Evolutionary conservation across 2,113 vertebrate species (phyloP).

Genomic region (Maccullochella peelii): DNA sequence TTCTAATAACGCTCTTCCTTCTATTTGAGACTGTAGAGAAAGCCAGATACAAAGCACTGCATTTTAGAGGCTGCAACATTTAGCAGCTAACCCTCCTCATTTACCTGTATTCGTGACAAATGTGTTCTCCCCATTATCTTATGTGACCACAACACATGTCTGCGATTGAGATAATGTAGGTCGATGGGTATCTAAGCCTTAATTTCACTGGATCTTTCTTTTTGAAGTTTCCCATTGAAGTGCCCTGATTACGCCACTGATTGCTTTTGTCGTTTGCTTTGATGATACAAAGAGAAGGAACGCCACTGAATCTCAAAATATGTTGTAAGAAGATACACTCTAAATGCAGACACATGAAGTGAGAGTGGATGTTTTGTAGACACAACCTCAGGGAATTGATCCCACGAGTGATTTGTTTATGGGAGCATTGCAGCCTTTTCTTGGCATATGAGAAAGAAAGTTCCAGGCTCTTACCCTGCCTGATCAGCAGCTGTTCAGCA

Average conservation of each 20-base stretch:
- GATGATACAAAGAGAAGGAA: neutral
- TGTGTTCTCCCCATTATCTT: neutral
- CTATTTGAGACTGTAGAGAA: conserved; percentile 6
- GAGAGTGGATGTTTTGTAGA: neutral
- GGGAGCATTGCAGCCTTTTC: conserved; percentile 17
- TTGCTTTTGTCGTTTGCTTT: conserved; percentile 2
- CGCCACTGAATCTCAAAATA: neutral
- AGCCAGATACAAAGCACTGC: neutral
- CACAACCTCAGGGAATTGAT: conserved; percentile 3
- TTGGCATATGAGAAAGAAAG: conserved; percentile 2
- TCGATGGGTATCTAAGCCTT: conserved; percentile 6
- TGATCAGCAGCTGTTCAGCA: conserved; percentile 8
- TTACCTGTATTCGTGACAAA: conserved; percentile 15
- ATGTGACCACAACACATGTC: neutral
- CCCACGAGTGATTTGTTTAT: conserved; percentile 22
- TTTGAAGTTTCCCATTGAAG: conserved; percentile 2
- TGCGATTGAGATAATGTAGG: neutral
- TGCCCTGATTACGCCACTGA: conserved; percentile 1
- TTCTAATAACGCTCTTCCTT: neutral
- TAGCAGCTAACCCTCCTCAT: neutral
- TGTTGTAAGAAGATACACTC: neutral
- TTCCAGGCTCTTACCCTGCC: neutral
- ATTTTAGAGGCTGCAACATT: neutral
- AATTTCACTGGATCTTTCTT: neutral
- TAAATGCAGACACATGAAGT: conserved; percentile 3